These are phyloP conservation scores for Daubentonia madagascariensis DNA, from an alignment of 2,113 vertebrate genomes.

Conservation along the genomic window DNA sequence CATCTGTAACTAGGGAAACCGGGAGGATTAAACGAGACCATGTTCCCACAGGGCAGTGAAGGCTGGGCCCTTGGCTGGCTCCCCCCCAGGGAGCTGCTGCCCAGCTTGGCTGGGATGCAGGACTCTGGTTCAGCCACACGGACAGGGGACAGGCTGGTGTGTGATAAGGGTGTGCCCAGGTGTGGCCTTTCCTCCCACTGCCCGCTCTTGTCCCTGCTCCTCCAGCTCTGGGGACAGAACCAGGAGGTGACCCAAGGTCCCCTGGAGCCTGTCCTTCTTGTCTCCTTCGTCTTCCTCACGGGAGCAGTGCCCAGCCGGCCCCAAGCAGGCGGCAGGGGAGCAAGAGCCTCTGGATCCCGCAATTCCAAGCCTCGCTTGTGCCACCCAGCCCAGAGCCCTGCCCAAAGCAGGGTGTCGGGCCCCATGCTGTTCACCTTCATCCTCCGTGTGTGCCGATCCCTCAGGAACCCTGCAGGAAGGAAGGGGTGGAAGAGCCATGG, in stretches of 20 bases:
- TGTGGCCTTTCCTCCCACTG: background rate
- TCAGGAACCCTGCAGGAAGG: background rate
- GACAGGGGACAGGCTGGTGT: background rate
- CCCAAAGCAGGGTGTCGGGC: accelerated
- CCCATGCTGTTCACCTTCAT: background rate
- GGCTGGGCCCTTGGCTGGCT: background rate
- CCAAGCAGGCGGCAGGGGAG: background rate
- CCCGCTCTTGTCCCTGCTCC: background rate
- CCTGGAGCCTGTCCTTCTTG: background rate
- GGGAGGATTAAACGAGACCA: background rate
- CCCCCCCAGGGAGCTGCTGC: background rate
- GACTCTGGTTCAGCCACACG: background rate
- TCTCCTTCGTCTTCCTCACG: background rate
- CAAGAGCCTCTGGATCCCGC: background rate
- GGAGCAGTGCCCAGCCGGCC: too few species aligned
- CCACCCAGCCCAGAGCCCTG: background rate
- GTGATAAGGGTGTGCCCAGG: background rate
- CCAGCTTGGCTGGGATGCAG: background rate
- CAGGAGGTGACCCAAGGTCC: background rate
- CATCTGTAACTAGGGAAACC: background rate
- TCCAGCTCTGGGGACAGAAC: background rate
- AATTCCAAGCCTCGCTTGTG: background rate
- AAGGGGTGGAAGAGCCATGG: background rate
- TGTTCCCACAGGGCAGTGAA: background rate
- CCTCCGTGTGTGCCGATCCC: background rate